phyloP scores from a whole-genome alignment of 2,113 vertebrate genomes.

The Zingel zingel region DNA sequence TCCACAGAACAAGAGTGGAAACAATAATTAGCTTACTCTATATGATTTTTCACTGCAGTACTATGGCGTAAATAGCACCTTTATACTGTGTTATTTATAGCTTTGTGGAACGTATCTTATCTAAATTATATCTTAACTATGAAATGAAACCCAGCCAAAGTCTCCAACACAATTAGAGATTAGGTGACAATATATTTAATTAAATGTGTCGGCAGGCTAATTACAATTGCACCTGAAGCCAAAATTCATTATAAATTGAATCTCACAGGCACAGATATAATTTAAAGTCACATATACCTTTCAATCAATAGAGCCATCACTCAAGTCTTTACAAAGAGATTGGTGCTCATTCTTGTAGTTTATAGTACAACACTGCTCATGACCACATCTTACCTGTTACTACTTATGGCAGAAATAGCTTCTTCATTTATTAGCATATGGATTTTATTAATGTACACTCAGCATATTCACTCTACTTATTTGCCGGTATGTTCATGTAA shows the following conservation, averaged over 20 bases:
- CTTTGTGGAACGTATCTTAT: constrained; percentile 16
- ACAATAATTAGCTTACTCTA: neutral
- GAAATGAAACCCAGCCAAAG: constrained; percentile 12
- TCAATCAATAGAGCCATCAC: neutral
- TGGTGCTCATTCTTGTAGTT: neutral
- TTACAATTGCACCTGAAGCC: constrained; percentile 18
- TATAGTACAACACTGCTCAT: neutral
- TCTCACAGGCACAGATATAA: constrained; percentile 3
- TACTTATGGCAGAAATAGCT: neutral
- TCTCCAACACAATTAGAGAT: constrained; percentile 24
- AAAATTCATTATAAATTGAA: constrained; percentile 28
- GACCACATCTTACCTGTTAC: neutral
- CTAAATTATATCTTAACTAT: constrained; percentile 40
- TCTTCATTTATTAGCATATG: neutral
- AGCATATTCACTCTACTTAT: neutral
- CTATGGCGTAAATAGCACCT: neutral
- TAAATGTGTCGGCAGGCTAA: constrained; percentile 35
- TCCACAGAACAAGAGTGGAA: neutral
- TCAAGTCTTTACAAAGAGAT: neutral
- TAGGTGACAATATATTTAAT: constrained; percentile 26
- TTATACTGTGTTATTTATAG: neutral
- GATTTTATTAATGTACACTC: neutral
- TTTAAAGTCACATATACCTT: constrained; percentile 2
- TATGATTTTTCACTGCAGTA: neutral
- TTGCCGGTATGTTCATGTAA: neutral